Evolutionary conservation across 2,113 vertebrate genomes (phyloP), one percentile per base, ranked within the genome.

Genomic region (Etheostoma spectabile): DNA sequence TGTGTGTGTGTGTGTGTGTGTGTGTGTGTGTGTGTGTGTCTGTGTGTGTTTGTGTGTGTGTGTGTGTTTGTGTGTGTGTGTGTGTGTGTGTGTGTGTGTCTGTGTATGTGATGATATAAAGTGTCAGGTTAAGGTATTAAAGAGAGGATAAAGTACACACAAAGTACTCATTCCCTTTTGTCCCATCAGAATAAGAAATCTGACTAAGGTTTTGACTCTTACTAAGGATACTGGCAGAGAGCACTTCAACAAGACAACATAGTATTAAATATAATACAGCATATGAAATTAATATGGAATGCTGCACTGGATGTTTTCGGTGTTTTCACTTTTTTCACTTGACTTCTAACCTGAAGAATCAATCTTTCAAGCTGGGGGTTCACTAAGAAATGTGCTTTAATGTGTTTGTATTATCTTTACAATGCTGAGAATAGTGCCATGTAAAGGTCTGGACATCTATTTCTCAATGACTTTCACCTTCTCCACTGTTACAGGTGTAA

Each of bases 11-110:
- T 74, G 62, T 59, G 71, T 52, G 51, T 70, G 60, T 66, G 35
- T 51, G 74, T 57, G 62, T 42, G 61, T 27, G 42, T 49, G 63
- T 45, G 53, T 53, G 35, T 55, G 8, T n/a, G 59, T 52, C 21
- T 46, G 62, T 24, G 30, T 30, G 64, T 57, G 56, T 46, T 56
- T 24, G 30, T 42, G 51, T n/a, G n/a, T 61, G 22, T 62, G 62
- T 55, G 46, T 69, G 70, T 48, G 18, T 86, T 60, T 78, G 15
- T 35, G 78, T 61, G 60, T 21, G 33, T 52, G 42, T 45, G 56
- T 73, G 60, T 74, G 62, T 59, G 71, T 52, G 51, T 70, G 60
- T 66, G 35, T 51, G 74, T 57, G 62, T 42, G 61, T 27, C n/a
- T n/a, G n/a, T n/a, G n/a, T n/a, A n/a, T n/a, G 42, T 18, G 74